Evolutionary conservation across 1,140 invertebrate genomes (phyloP).

Genomic region (Idris sp.): DNA sequence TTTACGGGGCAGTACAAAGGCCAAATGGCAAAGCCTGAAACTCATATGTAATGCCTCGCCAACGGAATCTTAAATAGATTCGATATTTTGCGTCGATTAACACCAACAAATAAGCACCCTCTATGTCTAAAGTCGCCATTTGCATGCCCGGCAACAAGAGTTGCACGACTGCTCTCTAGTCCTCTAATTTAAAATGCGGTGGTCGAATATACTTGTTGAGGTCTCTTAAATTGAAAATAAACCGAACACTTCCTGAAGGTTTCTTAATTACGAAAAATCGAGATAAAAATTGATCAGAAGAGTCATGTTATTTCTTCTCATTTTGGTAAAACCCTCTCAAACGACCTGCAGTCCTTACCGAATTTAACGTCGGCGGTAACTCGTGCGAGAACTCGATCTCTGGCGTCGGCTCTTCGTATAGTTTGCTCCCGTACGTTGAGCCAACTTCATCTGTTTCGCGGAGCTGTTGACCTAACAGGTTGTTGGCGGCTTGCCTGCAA

Average conservation of each 20-base stretch:
- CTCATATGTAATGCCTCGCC: too few relatives aligned
- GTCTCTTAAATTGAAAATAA: constrained; percentile 18
- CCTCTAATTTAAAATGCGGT: constrained; percentile 61
- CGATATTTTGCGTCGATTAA: too few relatives aligned
- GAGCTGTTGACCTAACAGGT: background rate
- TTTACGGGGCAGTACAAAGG: too few relatives aligned
- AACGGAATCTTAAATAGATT: too few relatives aligned
- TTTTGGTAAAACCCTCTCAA: background rate
- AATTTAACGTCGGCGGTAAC: background rate
- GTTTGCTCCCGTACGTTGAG: background rate
- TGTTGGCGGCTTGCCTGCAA: background rate
- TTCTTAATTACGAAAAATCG: constrained; percentile 45
- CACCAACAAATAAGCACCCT: constrained; percentile 2
- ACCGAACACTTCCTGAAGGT: constrained; percentile 43
- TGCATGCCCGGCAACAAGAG: constrained; percentile 41
- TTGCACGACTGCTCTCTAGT: constrained; percentile 46
- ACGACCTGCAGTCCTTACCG: constrained; percentile 4
- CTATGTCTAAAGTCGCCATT: constrained; percentile 50
- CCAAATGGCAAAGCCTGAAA: too few relatives aligned
- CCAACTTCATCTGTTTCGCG: background rate
- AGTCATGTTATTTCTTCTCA: constrained; percentile 5
- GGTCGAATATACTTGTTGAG: constrained; percentile 46
- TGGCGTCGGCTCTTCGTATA: background rate
- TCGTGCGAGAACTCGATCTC: constrained; percentile 2
- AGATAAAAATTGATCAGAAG: constrained; percentile 51